Percentiles rank a stretch among this genome's conserved stretches.
Evolutionary conservation across 2,888 invertebrate species (phyloP).

Genomic region (Spilarctia lutea): DNA sequence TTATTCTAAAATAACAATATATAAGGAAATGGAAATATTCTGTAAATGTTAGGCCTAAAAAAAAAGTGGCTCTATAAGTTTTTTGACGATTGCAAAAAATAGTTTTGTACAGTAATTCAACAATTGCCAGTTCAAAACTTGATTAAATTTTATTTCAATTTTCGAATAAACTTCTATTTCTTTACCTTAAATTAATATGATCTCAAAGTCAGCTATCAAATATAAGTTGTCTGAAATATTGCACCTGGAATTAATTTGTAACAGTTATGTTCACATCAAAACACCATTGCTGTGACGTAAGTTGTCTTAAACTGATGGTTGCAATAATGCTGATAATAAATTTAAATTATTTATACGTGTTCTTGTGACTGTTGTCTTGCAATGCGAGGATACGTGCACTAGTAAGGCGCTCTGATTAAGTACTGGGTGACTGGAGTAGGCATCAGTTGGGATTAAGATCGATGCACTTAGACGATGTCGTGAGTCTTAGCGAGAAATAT

Average conservation of each 20-base stretch:
- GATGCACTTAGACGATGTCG: constrained; percentile 39
- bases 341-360: constrained; percentile 27
- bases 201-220: neutral
- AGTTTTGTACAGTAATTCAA: neutral
- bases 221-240: neutral
- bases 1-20: neutral
- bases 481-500: constrained; percentile 36
- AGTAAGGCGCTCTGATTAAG: constrained; percentile 47
- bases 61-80: neutral
- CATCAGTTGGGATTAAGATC: constrained; percentile 30
- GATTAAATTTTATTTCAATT: neutral
- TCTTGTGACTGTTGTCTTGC: constrained; percentile 26
- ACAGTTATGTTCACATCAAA: neutral
- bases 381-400: constrained; percentile 51
- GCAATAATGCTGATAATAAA: constrained; percentile 26
- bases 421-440: constrained; percentile 47
- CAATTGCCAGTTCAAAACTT: neutral
- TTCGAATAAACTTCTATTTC: neutral
- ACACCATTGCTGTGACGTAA: neutral
- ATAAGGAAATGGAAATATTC: neutral
- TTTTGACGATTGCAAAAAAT: neutral
- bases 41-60: no score
- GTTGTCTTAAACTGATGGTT: constrained; percentile 21
- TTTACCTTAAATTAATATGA: neutral
- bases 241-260: neutral